Evolutionary conservation across 2,888 invertebrate species (phyloP), one percentile per base, ranked within the genome.

Genomic region (Glyphotaelius pellucidus): DNA sequence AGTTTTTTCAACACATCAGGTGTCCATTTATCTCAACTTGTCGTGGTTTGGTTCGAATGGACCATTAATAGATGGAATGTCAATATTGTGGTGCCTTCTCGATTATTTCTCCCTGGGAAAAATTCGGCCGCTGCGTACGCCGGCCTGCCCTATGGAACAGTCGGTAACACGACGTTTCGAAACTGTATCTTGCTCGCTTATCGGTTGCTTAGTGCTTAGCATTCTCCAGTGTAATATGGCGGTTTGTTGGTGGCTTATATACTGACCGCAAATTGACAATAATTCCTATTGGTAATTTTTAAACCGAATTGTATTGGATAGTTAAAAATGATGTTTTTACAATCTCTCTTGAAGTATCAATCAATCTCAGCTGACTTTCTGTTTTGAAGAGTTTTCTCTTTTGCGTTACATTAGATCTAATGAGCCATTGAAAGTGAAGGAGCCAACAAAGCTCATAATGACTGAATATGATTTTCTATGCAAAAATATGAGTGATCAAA

Each of bases 221-320:
- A 89, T 89, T 79, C 88, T 38, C 88, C 3, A 32, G 79, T 89
- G 79, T 89, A 89, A 79, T 89, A n/a, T 80, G 88, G 88, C 79
- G 88, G 88, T 89, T 30, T 32, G 79, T 25, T n/a, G 31, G 32
- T 38, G 32, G 88, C 25, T 79, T 32, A 32, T 67, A 3, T 79
- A 67, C 47, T 19, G 79, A 91, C 91, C 91, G 88, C 91, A 91
- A 91, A 91, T 42, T 88, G 91, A 42, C 80, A 35, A 86, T n/a
- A 47, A 15, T 67, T 42, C n/a, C 52, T 67, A 90, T 38, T 80
- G 12, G 52, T 88, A 42, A 87, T 83, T 87, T 80, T 80, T 86
- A 38, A 87, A 90, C 79, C 38, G 88, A 91, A 47, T 79, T 88
- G n/a, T 80, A 88, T 88, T 80, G 47, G 35, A 90, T 80, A 86